Evolutionary conservation across 2,888 invertebrate genomes (phyloP), one percentile per base, ranked within the genome.

Genomic region (Drosophila koepferae): DNA sequence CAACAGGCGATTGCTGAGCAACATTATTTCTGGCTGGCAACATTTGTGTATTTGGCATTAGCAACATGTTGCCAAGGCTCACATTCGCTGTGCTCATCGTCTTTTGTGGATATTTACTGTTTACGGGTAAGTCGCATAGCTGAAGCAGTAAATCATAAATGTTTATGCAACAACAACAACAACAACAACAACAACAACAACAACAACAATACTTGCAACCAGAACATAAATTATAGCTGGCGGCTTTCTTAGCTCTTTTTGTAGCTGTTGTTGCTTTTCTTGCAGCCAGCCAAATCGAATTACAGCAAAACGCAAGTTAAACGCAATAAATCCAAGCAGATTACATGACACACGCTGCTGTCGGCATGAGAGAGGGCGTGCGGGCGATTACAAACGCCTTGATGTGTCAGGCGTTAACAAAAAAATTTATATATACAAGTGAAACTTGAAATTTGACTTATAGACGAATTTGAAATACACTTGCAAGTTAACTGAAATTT

Each of bases 71-170:
- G 86, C 91, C 90, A 49, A 92, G 92, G 85, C 87, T 92, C 86
- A 82, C 87, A 66, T 81, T 92, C 77, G 67, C 67, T 49, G 74
- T 92, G 81, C 77, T 92, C 74, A 81, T 92, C 79, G 86, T 93
- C 78, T 85, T 92, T 82, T 92, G 91, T 85, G 93, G 93, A 88
- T 85, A 85, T 91, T 92, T 93, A 69, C 89, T 93, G 79, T 92
- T 92, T 85, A 92, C 92, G 82, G 93, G 93, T 93, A 88, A 90
- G 92, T 82, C 66, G 67, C 62, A 71, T 73, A 67, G 64, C 40
- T 66, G 16, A n/a, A 43, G 41, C 64, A 61, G 79, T 82, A 71
- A 84, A 81, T 82, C 87, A 87, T 65, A 63, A 59, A 48, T 62
- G 54, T 65, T 71, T 71, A 64, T 80, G 77, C 76, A 75, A 80